These are phyloP conservation scores for Peromyscus eremicus DNA, from an alignment of 2,797 vertebrate species.

Conservation along the genomic window DNA sequence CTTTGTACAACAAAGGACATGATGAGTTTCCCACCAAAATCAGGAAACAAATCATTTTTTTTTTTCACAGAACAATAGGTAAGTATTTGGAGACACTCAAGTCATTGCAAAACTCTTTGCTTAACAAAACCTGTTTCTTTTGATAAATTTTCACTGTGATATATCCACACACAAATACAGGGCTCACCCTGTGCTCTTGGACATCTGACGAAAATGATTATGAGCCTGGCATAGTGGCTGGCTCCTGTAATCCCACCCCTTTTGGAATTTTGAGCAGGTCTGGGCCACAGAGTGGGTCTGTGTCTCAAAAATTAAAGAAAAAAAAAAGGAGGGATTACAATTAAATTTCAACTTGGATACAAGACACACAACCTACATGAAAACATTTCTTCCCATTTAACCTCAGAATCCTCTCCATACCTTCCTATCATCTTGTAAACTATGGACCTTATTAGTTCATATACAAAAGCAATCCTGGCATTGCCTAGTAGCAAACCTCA, in stretches of 20 bases:
- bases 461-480: conserved; percentile 61
- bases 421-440: conserved; percentile 32
- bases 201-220: conserved; percentile 21
- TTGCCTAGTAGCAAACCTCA: conserved; percentile 15
- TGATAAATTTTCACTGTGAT: conserved; percentile 32
- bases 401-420: conserved; percentile 48
- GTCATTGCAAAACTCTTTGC: neutral
- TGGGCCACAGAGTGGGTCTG: neutral
- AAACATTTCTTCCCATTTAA: conserved; percentile 58
- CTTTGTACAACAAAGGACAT: neutral
- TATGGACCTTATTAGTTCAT: conserved; percentile 32
- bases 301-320: neutral
- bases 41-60: neutral
- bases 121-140: conserved; percentile 56
- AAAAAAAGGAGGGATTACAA: neutral
- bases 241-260: neutral
- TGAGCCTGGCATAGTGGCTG: neutral
- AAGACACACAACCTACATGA: conserved; percentile 53
- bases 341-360: conserved; percentile 35
- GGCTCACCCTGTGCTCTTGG: neutral
- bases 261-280: neutral
- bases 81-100: conserved; percentile 28
- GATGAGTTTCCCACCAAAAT: conserved; percentile 18
- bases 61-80: neutral
- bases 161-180: neutral